Percentiles rank a stretch among this genome's conserved stretches.
Conservation (phyloP, 2,888 invertebrate species). For the Cryptus armator region DNA sequence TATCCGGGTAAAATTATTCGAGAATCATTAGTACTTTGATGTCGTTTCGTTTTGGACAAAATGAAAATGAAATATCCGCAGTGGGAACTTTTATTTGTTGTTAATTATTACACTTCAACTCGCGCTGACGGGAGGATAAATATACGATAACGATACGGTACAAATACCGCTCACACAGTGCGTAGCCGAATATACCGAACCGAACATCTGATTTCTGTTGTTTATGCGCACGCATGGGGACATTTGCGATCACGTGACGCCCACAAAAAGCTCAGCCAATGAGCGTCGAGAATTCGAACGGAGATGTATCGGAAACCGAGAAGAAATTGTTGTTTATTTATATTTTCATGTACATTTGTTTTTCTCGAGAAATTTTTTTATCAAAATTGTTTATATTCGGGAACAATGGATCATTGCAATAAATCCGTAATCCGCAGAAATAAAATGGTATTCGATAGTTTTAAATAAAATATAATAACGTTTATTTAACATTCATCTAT, state of each 20-base stretch:
- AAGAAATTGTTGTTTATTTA: no score
- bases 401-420: not conserved
- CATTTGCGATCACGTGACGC: constrained; percentile 5
- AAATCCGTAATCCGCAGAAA: not conserved
- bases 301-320: no score
- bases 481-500: constrained; percentile 51
- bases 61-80: not conserved
- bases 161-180: no score
- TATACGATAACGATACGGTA: no score
- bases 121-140: no score
- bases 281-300: no score
- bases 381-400: not conserved
- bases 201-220: not conserved
- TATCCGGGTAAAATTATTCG: not conserved
- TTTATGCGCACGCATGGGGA: not conserved
- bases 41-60: not conserved
- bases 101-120: no score
- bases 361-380: no score
- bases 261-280: not conserved
- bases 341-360: no score
- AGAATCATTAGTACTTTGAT: not conserved
- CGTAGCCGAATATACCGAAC: no score
- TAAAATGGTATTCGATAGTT: not conserved
- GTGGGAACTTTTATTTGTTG: no score
- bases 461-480: constrained; percentile 51